phyloP scores from a whole-genome alignment of 2,797 vertebrate species.

The Arctocebus calabarensis region DNA sequence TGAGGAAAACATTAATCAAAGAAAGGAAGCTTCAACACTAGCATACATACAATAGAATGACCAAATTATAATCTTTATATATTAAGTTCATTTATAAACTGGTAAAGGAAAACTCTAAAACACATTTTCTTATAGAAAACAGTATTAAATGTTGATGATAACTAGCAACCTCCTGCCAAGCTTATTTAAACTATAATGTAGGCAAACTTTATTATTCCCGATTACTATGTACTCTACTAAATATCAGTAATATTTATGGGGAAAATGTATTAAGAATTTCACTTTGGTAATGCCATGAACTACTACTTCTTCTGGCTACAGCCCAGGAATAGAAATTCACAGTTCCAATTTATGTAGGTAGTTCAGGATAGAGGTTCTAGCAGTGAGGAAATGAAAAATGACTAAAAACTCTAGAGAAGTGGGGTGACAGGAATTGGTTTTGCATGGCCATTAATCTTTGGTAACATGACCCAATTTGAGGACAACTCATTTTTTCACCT shows the following conservation, averaged over 20 bases:
- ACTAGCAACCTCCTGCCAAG: slow-evolving; percentile 9
- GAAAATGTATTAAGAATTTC: slow-evolving; percentile 30
- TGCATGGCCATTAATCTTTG: background rate
- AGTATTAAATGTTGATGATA: slow-evolving; percentile 19
- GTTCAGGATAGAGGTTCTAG: slow-evolving; percentile 37
- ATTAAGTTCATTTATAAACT: slow-evolving; percentile 53
- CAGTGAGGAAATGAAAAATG: background rate
- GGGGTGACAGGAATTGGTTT: background rate
- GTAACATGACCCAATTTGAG: background rate
- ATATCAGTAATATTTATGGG: slow-evolving; percentile 48
- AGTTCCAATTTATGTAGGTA: slow-evolving; percentile 5
- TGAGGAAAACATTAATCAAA: slow-evolving; percentile 29
- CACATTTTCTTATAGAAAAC: slow-evolving; percentile 44
- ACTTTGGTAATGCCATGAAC: background rate
- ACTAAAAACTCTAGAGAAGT: background rate
- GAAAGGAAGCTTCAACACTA: background rate
- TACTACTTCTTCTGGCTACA: slow-evolving; percentile 42
- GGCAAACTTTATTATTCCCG: slow-evolving; percentile 34
- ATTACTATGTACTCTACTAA: background rate
- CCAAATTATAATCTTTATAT: slow-evolving; percentile 6
- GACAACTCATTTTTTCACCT: background rate
- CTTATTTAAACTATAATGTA: background rate
- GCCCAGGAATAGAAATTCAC: background rate
- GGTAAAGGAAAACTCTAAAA: slow-evolving; percentile 25
- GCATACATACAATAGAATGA: background rate